Evolutionary conservation across 2,113 vertebrate species (phyloP).

Genomic region (Tragelaphus scriptus): DNA sequence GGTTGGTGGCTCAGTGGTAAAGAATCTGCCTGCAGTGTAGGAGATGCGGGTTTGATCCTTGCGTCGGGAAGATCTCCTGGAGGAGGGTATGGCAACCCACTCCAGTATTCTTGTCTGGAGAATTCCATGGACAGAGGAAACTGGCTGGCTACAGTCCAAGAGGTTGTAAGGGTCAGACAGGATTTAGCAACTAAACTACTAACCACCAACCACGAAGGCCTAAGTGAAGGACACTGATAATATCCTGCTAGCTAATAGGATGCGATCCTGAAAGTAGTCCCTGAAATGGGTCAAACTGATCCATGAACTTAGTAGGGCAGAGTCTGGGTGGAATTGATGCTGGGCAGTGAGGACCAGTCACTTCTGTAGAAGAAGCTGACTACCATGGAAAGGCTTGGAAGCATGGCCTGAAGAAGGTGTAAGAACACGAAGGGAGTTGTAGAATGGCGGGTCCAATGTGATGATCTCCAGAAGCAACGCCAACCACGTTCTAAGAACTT

Average conservation of each 20-base stretch:
- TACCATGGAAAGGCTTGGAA: neutral
- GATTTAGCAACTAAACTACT: neutral
- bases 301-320: neutral
- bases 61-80: neutral
- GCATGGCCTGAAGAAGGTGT: neutral
- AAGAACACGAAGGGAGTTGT: accelerated
- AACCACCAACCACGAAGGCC: neutral
- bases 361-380: accelerated
- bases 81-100: neutral
- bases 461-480: neutral
- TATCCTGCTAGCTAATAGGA: neutral
- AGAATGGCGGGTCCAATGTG: neutral
- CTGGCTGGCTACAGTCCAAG: neutral
- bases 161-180: neutral
- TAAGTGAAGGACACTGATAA: neutral
- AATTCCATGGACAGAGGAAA: neutral
- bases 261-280: neutral
- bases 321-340: neutral
- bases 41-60: neutral
- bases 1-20: neutral
- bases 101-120: neutral
- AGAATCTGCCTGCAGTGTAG: neutral
- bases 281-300: neutral
- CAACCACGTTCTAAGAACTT: neutral
- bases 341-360: neutral